Conservation (phyloP, 2,888 invertebrate genomes). For the Aphidoletes aphidimyza region DNA sequence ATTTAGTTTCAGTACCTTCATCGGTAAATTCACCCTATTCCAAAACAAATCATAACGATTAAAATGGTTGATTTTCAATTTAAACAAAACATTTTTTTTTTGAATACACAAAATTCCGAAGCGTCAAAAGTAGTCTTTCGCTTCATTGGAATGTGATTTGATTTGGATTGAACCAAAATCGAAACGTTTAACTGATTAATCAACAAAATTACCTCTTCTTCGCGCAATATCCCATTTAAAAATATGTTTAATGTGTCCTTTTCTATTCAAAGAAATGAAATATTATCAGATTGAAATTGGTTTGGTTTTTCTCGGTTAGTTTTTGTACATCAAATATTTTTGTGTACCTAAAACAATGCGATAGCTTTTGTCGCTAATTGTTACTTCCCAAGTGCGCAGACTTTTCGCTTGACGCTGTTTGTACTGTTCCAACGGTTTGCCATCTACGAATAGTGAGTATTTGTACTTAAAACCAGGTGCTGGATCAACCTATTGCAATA, state of each 20-base stretch:
- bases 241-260: slow-evolving; percentile 65
- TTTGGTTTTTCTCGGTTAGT: too few species aligned
- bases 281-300: background rate
- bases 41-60: slow-evolving; percentile 60
- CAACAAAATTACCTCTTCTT: slow-evolving; percentile 61
- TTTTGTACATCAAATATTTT: too few species aligned
- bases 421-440: slow-evolving; percentile 82
- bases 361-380: slow-evolving; percentile 69
- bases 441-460: slow-evolving; percentile 84
- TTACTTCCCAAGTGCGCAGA: slow-evolving; percentile 77
- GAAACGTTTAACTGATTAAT: slow-evolving; percentile 36
- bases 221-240: slow-evolving; percentile 64
- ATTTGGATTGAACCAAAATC: background rate
- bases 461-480: slow-evolving; percentile 81
- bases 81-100: background rate
- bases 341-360: slow-evolving; percentile 75
- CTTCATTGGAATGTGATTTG: too few species aligned
- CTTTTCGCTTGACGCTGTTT: slow-evolving; percentile 81
- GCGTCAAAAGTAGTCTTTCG: too few species aligned
- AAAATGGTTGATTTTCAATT: slow-evolving; percentile 2
- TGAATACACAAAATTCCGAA: too few species aligned
- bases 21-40: slow-evolving; percentile 82
- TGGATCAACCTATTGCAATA: slow-evolving; percentile 69
- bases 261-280: slow-evolving; percentile 67
- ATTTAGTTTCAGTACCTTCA: slow-evolving; percentile 85